A percentile compares a stretch with the other conserved stretches of the same genome.
Conservation (phyloP, 2,888 invertebrate species). For the Ennomos fuscantarius region DNA sequence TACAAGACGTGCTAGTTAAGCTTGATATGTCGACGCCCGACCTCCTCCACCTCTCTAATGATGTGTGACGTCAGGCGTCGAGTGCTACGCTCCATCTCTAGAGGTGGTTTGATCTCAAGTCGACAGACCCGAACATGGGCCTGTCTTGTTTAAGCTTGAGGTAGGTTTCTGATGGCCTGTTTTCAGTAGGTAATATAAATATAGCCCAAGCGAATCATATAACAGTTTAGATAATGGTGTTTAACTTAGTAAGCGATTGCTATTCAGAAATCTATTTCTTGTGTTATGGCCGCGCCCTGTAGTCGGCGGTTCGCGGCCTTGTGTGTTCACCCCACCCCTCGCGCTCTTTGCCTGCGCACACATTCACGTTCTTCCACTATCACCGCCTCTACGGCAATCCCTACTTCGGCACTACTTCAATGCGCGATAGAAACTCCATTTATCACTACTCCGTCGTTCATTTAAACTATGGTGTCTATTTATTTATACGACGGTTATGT, state of each 20-base stretch:
- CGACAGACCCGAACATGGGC: constrained; percentile 16
- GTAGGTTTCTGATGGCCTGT: constrained; percentile 55
- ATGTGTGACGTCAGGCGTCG: constrained; percentile 45
- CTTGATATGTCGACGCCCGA: constrained; percentile 22
- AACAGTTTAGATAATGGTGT: constrained; percentile 25
- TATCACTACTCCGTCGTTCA: constrained; percentile 44
- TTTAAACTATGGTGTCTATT: constrained; percentile 36
- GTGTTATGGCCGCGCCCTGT: constrained; percentile 32
- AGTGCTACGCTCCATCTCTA: constrained; percentile 27
- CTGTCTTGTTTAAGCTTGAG: constrained; percentile 41
- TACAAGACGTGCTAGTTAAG: constrained; percentile 48
- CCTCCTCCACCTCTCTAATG: constrained; percentile 1
- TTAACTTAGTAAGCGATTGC: constrained; percentile 42
- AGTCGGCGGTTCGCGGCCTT: constrained; percentile 34
- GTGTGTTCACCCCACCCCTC: constrained; percentile 35
- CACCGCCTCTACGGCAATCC: constrained; percentile 72
- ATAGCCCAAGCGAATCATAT: constrained; percentile 16
- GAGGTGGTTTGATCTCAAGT: constrained; percentile 28
- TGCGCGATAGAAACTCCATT: constrained; percentile 53
- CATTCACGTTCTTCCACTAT: constrained; percentile 76
- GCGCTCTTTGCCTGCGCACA: constrained; percentile 73
- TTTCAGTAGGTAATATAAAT: constrained; percentile 20
- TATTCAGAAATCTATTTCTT: constrained; percentile 56
- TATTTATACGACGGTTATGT: constrained; percentile 28
- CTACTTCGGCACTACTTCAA: constrained; percentile 60